Evolutionary conservation across 1,140 invertebrate species (phyloP), one percentile per base, ranked within the genome.

Genomic region (Sitophilus oryzae): DNA sequence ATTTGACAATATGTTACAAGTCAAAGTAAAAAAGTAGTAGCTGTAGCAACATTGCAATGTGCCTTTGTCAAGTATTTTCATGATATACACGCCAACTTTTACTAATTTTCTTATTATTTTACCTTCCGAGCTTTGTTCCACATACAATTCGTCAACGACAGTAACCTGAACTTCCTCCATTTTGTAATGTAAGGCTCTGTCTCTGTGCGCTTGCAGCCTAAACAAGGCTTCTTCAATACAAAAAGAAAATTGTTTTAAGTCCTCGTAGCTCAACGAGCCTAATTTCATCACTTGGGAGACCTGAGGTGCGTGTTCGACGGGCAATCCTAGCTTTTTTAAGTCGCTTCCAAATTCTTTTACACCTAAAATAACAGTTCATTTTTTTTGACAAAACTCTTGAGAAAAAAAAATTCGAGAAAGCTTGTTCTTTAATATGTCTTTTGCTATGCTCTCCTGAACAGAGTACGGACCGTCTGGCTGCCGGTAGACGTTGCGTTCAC

Each of bases 161-260:
- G 91, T 93, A 30, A 96, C 85, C 71, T 98, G 96, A 3, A 98
- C 82, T 76, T 99, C 97, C 72, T 99, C 96, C 79, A 96, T 95
- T 70, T 96, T 97, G 73, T 99, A 99, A 51, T 84, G 88, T 8
- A 98, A 76, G 0, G 94, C 89, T 41, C 91, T 80, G 66, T 96
- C 93, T 30, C 94, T 77, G 63, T 93, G 85, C 8, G 88, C 89
- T 0, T 81, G 68, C 58, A 96, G 74, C 50, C 80, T 83, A 72
- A 96, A 97, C 22, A 96, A 75, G 36, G 84, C 84, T 75, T 98
- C 93, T 72, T 98, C 94, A 37, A 98, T 82, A 52, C 83, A 84
- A 52, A 84, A 76, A 1, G 91, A 90, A 74, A 99, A 97, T 67
- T 87, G 83, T 66, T 93, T 91, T 73, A 98, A 81, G 64, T 96